Evolutionary conservation across 2,797 vertebrate genomes (phyloP).

Genomic region (Odontamblyopus lacepedii): DNA sequence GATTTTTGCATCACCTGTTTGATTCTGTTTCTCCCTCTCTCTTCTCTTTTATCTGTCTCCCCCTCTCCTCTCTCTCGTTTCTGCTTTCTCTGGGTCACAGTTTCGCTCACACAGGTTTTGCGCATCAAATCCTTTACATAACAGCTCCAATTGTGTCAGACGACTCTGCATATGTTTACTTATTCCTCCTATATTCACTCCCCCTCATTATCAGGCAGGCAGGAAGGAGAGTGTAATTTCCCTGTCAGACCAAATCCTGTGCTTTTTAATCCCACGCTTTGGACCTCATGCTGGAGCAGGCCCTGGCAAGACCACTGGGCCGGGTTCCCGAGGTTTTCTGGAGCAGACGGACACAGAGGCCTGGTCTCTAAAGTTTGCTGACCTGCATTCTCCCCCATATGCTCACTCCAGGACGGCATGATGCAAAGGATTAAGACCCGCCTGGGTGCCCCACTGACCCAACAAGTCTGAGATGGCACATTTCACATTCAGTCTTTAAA

Average conservation of each 20-base stretch:
- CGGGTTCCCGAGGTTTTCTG: slow-evolving; percentile 58
- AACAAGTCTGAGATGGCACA: slow-evolving; percentile 16
- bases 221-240: slow-evolving; percentile 55
- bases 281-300: slow-evolving; percentile 58
- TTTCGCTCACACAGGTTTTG: slow-evolving; percentile 6
- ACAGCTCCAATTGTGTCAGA: slow-evolving; percentile 51
- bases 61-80: slow-evolving; percentile 8
- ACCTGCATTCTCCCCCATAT: slow-evolving; percentile 75
- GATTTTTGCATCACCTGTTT: slow-evolving; percentile 66
- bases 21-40: slow-evolving; percentile 35
- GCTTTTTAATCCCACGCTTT: slow-evolving; percentile 64
- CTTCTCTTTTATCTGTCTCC: slow-evolving; percentile 5
- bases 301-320: slow-evolving; percentile 58
- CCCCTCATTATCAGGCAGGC: slow-evolving; percentile 12
- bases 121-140: slow-evolving; percentile 57
- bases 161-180: slow-evolving; percentile 32
- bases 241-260: slow-evolving; percentile 61
- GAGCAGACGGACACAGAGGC: slow-evolving; percentile 64
- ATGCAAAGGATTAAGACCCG: slow-evolving; percentile 58
- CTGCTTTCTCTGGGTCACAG: slow-evolving; percentile 42
- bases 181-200: neutral
- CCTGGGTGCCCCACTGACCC: slow-evolving; percentile 36
- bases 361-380: slow-evolving; percentile 61
- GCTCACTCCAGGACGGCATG: slow-evolving; percentile 48
- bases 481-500: slow-evolving; percentile 23